Conservation (phyloP, 2,888 invertebrate species). For the Eurois occulta region DNA sequence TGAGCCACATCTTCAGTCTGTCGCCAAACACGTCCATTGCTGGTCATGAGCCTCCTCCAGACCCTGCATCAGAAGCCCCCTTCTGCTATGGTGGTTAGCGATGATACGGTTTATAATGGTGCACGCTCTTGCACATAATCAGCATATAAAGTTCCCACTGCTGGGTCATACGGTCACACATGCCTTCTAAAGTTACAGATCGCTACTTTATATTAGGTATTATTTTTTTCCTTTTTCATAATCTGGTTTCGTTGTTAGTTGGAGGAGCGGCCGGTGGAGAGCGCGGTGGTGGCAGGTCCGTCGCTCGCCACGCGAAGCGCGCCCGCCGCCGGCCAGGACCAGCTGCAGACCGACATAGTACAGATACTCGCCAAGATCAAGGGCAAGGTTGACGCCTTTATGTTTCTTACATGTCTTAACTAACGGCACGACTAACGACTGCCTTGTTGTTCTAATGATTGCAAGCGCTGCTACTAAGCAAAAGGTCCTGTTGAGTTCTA, state of each 20-base stretch:
- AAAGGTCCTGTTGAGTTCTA: not conserved
- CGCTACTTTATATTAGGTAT: not conserved
- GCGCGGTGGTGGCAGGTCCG: conserved; percentile 75
- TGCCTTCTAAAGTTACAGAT: not conserved
- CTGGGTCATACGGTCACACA: not conserved
- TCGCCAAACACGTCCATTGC: not conserved
- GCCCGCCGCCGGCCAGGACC: conserved; percentile 68
- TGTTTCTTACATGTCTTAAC: not conserved
- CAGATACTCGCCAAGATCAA: conserved; percentile 94
- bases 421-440: not conserved
- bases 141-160: not conserved
- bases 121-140: not conserved
- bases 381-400: conserved; percentile 87
- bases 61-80: not conserved
- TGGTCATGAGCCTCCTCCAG: not conserved
- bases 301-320: conserved; percentile 45
- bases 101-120: not conserved
- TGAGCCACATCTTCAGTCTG: conserved; percentile 63
- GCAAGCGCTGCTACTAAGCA: not conserved
- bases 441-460: not conserved
- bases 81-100: not conserved
- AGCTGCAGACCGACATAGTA: conserved; percentile 92
- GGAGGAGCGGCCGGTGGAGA: conserved; percentile 81
- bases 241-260: conserved; percentile 70
- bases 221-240: not conserved